phyloP scores from a whole-genome alignment of 1,140 invertebrate species.

The Drosophila carrolli region DNA sequence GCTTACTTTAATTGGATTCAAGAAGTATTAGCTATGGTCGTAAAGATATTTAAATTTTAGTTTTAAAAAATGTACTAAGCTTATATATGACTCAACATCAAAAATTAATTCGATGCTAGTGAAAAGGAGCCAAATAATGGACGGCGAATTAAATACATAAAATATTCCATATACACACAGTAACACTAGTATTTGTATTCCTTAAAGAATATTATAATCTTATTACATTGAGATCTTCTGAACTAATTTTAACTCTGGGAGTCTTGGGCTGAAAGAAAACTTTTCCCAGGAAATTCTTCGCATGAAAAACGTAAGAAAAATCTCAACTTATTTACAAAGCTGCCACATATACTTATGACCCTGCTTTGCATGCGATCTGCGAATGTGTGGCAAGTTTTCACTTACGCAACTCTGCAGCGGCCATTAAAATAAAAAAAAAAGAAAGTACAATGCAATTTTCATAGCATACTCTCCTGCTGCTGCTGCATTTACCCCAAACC shows the following conservation, averaged over 20 bases:
- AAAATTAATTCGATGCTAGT: too few species aligned
- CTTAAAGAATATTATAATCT: constrained; percentile 5
- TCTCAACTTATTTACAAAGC: constrained; percentile 46
- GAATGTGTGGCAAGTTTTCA: constrained; percentile 63
- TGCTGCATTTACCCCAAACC: constrained; percentile 6
- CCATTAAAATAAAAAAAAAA: constrained; percentile 47
- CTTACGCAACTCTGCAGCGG: constrained; percentile 52
- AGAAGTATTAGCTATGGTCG: constrained; percentile 6
- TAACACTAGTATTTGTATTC: background rate
- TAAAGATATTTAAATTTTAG: background rate
- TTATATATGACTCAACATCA: too few species aligned
- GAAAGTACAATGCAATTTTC: constrained; percentile 59
- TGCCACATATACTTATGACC: constrained; percentile 22
- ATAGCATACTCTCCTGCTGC: constrained; percentile 51
- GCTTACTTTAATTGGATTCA: constrained; percentile 21
- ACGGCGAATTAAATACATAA: too few species aligned
- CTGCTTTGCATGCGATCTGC: constrained; percentile 50
- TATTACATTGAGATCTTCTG: constrained; percentile 6
- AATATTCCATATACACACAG: background rate
- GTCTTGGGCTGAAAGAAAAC: constrained; percentile 14
- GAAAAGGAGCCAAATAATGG: too few species aligned
- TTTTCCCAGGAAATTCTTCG: constrained; percentile 7
- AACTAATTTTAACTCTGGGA: constrained; percentile 17
- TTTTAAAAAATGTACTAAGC: too few species aligned
- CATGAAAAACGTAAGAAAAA: constrained; percentile 31